These are phyloP conservation scores for Clistopyga incitator DNA, from an alignment of 2,888 invertebrate genomes.

Conservation along the genomic window DNA sequence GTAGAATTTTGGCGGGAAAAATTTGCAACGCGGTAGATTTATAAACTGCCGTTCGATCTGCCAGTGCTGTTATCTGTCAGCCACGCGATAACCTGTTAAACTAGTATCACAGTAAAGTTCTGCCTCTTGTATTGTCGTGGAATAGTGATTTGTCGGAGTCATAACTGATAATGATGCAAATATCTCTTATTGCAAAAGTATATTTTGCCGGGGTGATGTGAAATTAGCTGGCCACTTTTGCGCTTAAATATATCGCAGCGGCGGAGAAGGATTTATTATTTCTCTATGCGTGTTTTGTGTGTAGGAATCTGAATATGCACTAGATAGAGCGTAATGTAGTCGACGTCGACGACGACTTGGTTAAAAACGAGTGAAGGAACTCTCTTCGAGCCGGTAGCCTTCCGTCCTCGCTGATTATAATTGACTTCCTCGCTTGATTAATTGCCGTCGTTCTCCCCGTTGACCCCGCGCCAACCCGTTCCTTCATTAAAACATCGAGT, in stretches of 20 bases:
- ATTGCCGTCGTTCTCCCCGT: conserved; percentile 68
- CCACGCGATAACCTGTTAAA: too few species aligned
- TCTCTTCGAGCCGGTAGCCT: conserved; percentile 67
- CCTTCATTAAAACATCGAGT: conserved; percentile 65
- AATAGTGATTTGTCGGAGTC: too few species aligned
- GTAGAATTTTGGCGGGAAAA: too few species aligned
- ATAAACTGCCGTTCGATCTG: too few species aligned
- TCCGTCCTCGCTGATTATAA: conserved; percentile 75
- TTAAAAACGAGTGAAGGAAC: conserved; percentile 63
- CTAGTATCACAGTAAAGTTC: too few species aligned
- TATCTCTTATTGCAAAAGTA: not conserved
- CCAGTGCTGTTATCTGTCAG: too few species aligned
- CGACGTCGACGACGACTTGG: conserved; percentile 32
- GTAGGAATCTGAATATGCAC: conserved; percentile 37
- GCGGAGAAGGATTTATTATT: conserved; percentile 11
- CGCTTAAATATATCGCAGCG: not conserved
- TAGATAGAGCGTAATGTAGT: conserved; percentile 39
- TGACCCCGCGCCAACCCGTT: conserved; percentile 27
- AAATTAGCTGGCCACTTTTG: not conserved
- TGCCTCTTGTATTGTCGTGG: too few species aligned
- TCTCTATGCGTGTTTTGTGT: not conserved
- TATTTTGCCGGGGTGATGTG: not conserved
- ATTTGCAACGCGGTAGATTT: too few species aligned
- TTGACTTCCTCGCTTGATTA: conserved; percentile 78
- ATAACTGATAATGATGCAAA: too few species aligned